A percentile compares a stretch with the other conserved stretches of the same genome.
These are phyloP conservation scores for Eulemur macaco DNA, from an alignment of 2,113 vertebrate genomes.

Conservation along the genomic window DNA sequence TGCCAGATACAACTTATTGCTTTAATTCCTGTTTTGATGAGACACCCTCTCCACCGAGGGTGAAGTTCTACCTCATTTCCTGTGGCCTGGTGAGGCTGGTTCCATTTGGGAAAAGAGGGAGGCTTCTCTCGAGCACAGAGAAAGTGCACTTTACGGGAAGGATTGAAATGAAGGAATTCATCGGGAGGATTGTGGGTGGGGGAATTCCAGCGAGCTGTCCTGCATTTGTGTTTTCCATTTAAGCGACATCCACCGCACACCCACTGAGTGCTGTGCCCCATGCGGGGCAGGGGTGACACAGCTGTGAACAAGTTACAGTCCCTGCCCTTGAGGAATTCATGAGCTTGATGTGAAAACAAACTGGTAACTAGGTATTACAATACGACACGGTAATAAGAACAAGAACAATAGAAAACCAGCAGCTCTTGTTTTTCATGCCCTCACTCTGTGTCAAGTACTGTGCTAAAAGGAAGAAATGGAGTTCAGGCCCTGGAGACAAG, in stretches of 20 bases:
- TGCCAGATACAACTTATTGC: slow-evolving; percentile 36
- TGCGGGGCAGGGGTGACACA: not conserved
- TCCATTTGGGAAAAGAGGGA: not conserved
- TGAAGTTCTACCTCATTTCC: not conserved
- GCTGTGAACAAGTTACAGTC: not conserved
- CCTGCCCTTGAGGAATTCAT: not conserved
- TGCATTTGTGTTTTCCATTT: not conserved
- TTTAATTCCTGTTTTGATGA: slow-evolving; percentile 54
- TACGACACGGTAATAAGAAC: not conserved
- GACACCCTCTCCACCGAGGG: not conserved
- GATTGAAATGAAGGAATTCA: not conserved
- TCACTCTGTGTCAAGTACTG: not conserved
- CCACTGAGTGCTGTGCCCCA: fast-evolving
- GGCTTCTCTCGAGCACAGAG: not conserved
- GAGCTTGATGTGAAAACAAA: not conserved
- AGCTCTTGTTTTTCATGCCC: not conserved
- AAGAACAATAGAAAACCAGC: not conserved
- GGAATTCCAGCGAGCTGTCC: not conserved
- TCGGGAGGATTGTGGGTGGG: not conserved
- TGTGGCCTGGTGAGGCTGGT: not conserved
- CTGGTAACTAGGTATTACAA: not conserved
- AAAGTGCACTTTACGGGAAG: not conserved
- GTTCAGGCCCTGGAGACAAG: not conserved
- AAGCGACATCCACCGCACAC: fast-evolving
- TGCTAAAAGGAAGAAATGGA: not conserved